Evolutionary conservation across 2,888 invertebrate genomes (phyloP), one percentile per base, ranked within the genome.

Genomic region (Leucania comma): DNA sequence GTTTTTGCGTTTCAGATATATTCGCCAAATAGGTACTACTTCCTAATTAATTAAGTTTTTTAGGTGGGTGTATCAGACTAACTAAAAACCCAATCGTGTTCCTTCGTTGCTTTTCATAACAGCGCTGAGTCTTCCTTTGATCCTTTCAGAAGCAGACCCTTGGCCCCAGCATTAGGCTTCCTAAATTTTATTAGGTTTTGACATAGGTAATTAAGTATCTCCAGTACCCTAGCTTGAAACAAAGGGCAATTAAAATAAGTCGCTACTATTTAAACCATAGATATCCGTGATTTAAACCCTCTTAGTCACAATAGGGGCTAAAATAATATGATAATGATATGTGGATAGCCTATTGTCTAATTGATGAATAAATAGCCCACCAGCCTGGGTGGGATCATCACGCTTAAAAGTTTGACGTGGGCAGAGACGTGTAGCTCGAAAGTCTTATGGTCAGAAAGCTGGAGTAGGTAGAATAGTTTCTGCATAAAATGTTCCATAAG

Each of bases 291-390:
- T 58, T 58, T 5, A 20, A 26, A 6, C 46, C 42, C 1, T 53
- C 51, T 4, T 35, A 54, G n/a, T 54, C 29, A 57, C 53, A 66
- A 62, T 71, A 17, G 26, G 14, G 6, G 1, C 22, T 14, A 14
- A 50, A 63, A 63, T 48, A 77, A 77, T 76, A 76, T 29, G 9
- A 48, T 58, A 35, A 20, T 68, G 1, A 38, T 50, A 65, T 42
- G 17, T 32, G 62, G 61, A 62, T 75, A n/a, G 58, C 12, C 48
- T 24, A 54, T 75, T 75, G 74, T 74, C 29, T n/a, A 32, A 73
- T 72, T 35, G 32, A 32, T 14, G 26, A 59, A 73, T 54, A 73
- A 29, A 75, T 68, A 56, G 4, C 14, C 9, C 48, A 56, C 20
- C 42, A 22, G 38, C 26, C 1, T 60, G 46, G 26, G 59, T 56